phyloP scores from a whole-genome alignment of 2,888 invertebrate genomes.

The Zeuzera pyrina region DNA sequence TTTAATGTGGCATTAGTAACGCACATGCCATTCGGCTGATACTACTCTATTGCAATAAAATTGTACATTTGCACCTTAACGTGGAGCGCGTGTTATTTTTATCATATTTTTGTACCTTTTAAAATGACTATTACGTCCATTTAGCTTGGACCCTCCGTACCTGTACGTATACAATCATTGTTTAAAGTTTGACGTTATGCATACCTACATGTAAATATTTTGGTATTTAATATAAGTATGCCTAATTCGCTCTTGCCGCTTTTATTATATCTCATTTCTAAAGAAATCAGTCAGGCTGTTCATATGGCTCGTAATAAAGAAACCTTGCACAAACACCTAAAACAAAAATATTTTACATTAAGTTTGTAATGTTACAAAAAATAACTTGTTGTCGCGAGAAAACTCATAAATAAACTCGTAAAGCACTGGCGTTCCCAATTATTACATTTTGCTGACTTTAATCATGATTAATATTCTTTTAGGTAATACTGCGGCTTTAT shows the following conservation, averaged over 20 bases:
- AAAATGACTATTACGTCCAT: too few species aligned
- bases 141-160: too few species aligned
- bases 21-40: too few species aligned
- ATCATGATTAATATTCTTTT: conserved; percentile 49
- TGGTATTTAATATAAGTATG: too few species aligned
- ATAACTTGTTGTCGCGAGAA: conserved; percentile 33
- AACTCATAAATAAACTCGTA: conserved; percentile 54
- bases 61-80: too few species aligned
- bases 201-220: too few species aligned
- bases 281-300: conserved; percentile 26
- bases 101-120: too few species aligned
- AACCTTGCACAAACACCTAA: conserved; percentile 25
- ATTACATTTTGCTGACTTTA: conserved; percentile 49
- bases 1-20: too few species aligned
- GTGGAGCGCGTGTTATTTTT: too few species aligned
- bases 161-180: too few species aligned
- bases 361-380: conserved; percentile 42
- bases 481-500: conserved; percentile 21
- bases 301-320: conserved; percentile 39
- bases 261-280: conserved; percentile 27
- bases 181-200: too few species aligned
- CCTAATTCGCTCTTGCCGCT: conserved; percentile 18
- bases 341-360: conserved; percentile 44
- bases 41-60: too few species aligned
- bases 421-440: conserved; percentile 50